phyloP scores from a whole-genome alignment of 2,888 invertebrate genomes.

The Eudemis profundana region DNA sequence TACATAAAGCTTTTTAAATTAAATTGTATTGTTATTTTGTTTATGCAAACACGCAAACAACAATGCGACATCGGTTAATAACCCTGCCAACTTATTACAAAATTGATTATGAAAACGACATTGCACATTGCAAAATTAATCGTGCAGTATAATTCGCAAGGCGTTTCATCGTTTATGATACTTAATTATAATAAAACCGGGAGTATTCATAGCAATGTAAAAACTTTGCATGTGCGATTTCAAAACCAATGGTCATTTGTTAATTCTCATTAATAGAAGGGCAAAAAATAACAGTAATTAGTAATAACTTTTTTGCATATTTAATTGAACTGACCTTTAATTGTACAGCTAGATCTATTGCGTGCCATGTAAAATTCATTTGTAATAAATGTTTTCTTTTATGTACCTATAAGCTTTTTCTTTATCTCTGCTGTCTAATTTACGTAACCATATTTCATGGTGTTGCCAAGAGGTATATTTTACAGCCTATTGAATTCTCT shows the following conservation, averaged over 20 bases:
- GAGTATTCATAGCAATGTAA: neutral
- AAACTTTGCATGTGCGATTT: constrained; percentile 5
- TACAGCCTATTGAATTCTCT: too few relatives aligned
- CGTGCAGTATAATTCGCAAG: neutral
- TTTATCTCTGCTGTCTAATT: neutral
- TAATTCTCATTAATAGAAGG: neutral
- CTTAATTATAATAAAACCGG: neutral
- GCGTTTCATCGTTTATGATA: neutral
- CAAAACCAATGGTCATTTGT: neutral
- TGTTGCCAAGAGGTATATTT: too few relatives aligned
- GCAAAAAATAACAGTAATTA: neutral
- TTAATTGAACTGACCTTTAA: constrained; percentile 2
- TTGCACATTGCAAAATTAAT: constrained; percentile 10
- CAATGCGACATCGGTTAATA: constrained; percentile 9
- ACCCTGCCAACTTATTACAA: neutral
- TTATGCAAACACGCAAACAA: neutral
- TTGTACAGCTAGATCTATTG: neutral
- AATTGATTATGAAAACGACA: constrained; percentile 11
- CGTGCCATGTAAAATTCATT: constrained; percentile 13
- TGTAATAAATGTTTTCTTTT: neutral
- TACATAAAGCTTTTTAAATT: too few relatives aligned
- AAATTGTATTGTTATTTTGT: too few relatives aligned
- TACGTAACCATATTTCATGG: neutral
- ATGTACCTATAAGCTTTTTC: neutral
- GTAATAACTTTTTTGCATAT: neutral